Percentiles rank a stretch among this genome's conserved stretches.
phyloP scores from a whole-genome alignment of 1,140 invertebrate genomes.

The Leguminivora glycinivorella region DNA sequence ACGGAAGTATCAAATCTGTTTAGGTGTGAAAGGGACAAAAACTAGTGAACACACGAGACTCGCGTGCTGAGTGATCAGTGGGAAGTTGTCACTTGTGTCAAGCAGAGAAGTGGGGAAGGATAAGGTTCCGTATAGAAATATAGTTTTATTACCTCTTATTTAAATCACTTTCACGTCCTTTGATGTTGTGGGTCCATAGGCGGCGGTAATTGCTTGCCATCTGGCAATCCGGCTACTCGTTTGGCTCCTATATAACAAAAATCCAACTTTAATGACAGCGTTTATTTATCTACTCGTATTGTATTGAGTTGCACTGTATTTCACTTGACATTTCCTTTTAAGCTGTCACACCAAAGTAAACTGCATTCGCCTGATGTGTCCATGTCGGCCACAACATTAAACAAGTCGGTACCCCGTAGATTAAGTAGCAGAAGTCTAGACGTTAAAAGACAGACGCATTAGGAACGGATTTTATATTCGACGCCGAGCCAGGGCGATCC shows the following conservation, averaged over 20 bases:
- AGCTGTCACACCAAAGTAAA: background rate
- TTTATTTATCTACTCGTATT: no score
- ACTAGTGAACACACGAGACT: slow-evolving; percentile 2
- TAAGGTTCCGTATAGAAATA: slow-evolving; percentile 5
- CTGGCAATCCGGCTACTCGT: no score
- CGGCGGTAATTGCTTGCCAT: no score
- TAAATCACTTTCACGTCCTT: no score
- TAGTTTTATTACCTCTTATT: no score
- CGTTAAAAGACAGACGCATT: slow-evolving; percentile 5
- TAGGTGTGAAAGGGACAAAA: slow-evolving; percentile 7
- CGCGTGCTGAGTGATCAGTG: slow-evolving; percentile 4
- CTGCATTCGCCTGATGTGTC: background rate
- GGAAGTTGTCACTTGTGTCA: background rate
- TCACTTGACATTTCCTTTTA: no score
- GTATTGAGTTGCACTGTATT: no score
- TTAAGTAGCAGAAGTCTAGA: background rate
- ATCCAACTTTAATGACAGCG: no score
- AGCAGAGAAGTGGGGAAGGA: background rate
- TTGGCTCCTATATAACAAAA: no score
- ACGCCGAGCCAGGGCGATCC: background rate
- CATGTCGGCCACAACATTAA: background rate
- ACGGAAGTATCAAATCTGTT: background rate
- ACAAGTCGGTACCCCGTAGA: background rate
- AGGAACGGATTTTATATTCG: background rate
- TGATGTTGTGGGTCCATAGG: no score